Base-by-base conservation (phyloP, 2,113 vertebrate species). In the Ranitomeya imitator region DNA sequence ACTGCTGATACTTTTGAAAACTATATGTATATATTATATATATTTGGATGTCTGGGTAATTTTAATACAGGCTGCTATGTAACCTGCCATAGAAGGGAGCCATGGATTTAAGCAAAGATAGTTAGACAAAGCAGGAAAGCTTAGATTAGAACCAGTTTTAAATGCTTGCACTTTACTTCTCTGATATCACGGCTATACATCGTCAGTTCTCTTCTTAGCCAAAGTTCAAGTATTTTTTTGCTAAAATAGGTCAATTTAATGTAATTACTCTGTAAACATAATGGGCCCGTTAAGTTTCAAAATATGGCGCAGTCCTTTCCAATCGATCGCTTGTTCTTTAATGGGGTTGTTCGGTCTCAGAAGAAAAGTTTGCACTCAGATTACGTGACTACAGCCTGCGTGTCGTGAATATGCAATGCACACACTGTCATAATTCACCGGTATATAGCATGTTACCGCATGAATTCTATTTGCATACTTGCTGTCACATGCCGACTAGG, bases 151-250 rank as follows among this genome's bases (percentile, higher is more conserved):
- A 86, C 85, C 71, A 86, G 13, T n/a, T 65, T 0, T 78, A 60
- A 54, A 79, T 52, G 59, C 59, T 23, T 67, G 57, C 89, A 69
- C 69, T 85, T 85, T 60, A 90, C 57, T 45, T 21, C 37, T 81
- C 14, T 60, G 51, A 54, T 87, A n/a, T 65, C 21, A 65, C 23
- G 51, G 80, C 80, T 65, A 67, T 21, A 83, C 37, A 12, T 82
- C 65, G 37, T 63, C 19, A 13, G 8, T 67, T 63, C 6, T 63
- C 16, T 63, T 79, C n/a, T 81, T 31, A 67, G 18, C 57, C 59
- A 63, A 77, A 91, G 90, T 96, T 95, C 94, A 95, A 95, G 93
- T 95, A 94, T 93, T 89, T 59, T 89, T 90, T 92, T 91, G 90
- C 59, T 88, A 77, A 23, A 54, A 60, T 37, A 37, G 26, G 45